Evolutionary conservation across 2,888 invertebrate species (phyloP).

Genomic region (Cantharis lateralis): DNA sequence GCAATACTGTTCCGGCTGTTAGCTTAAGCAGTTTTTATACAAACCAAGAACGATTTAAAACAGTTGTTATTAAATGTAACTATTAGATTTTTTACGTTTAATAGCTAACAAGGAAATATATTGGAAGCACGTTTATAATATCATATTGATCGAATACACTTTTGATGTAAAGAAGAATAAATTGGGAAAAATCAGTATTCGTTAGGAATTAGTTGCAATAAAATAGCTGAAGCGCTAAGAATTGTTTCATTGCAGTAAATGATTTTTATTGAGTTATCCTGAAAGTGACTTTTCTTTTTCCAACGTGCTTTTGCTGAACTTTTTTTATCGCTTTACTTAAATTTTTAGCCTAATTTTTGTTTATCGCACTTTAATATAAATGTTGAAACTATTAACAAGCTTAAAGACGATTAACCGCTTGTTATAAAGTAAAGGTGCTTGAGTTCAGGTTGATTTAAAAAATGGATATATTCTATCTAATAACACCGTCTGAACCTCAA

Average conservation of each 20-base stretch:
- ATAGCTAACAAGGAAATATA: neutral
- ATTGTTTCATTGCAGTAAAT: neutral
- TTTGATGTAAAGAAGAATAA: neutral
- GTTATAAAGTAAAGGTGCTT: neutral
- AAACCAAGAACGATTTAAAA: neutral
- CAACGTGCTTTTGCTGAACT: neutral
- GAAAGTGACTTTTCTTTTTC: neutral
- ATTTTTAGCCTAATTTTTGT: neutral
- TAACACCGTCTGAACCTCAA: constrained; percentile 5
- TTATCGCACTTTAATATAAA: neutral
- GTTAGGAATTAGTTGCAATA: neutral
- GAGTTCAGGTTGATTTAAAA: neutral
- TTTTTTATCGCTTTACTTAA: neutral
- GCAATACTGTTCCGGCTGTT: neutral
- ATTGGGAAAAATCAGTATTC: neutral
- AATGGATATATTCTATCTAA: neutral
- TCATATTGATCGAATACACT: neutral
- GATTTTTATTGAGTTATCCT: neutral
- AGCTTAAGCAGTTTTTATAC: neutral
- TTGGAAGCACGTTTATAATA: neutral
- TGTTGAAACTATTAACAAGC: neutral
- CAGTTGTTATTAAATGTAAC: neutral
- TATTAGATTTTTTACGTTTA: neutral
- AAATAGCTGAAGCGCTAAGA: neutral
- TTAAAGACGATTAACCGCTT: neutral